Conservation (phyloP, 1,140 invertebrate genomes). For the Mamestra configurata region DNA sequence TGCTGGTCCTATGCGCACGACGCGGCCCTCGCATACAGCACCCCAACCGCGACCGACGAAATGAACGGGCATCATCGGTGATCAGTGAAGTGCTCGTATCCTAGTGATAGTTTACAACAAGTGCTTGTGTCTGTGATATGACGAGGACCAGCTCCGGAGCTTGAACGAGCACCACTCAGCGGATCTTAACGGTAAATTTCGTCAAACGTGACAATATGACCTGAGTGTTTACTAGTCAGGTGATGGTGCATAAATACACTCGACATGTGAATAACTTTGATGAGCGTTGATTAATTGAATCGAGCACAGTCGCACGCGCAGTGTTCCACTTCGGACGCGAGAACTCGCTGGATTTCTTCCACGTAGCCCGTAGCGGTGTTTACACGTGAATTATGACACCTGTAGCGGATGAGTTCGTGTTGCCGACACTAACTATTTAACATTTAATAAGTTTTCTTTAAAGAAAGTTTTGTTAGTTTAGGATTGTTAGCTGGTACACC, state of each 20-base stretch:
- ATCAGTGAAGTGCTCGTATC: constrained; percentile 76
- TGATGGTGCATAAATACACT: constrained; percentile 66
- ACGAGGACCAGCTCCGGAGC: constrained; percentile 68
- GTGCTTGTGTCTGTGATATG: constrained; percentile 81
- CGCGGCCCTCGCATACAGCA: constrained; percentile 73
- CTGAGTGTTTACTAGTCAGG: constrained; percentile 82
- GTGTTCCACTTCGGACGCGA: constrained; percentile 59
- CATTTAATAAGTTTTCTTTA: constrained; percentile 60
- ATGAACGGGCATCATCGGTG: constrained; percentile 79
- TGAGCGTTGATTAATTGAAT: constrained; percentile 45
- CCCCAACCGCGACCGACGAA: constrained; percentile 69
- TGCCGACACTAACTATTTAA: constrained; percentile 58
- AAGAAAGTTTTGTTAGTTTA: constrained; percentile 66
- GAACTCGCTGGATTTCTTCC: constrained; percentile 65
- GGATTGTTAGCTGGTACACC: constrained; percentile 64
- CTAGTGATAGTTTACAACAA: constrained; percentile 69
- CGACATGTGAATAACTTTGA: constrained; percentile 43
- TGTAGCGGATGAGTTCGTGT: constrained; percentile 64
- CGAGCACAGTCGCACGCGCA: constrained; percentile 55
- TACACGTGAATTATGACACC: constrained; percentile 80
- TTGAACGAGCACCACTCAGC: constrained; percentile 72
- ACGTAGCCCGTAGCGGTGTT: constrained; percentile 79
- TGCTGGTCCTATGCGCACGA: constrained; percentile 79
- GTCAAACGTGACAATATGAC: constrained; percentile 71
- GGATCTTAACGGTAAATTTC: constrained; percentile 86